Evolutionary conservation across 2,113 vertebrate genomes (phyloP), one percentile per base, ranked within the genome.

Genomic region (Panthera leo): DNA sequence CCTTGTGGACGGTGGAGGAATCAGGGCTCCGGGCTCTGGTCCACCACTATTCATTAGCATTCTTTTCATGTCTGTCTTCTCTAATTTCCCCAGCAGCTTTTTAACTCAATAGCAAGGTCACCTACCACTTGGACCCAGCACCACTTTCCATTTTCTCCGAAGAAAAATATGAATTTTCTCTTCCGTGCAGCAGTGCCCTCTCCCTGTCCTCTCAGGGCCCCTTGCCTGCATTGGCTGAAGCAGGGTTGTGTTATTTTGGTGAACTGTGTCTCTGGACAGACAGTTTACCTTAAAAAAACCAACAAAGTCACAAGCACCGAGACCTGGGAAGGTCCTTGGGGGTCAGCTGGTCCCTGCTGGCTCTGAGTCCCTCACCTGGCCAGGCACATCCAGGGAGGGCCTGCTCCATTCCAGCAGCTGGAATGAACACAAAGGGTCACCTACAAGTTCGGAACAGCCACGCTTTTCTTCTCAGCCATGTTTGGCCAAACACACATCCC

Each of bases 51-150:
- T 90, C 51, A 95, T 96, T 92, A 95, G 65, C 83, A 88, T 70
- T 75, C 68, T 76, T 87, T 75, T 76, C 91, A 55, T 45, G 85
- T 79, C 71, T 14, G 36, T 84, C 95, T 82, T 88, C 92, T 53
- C 87, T 79, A 27, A 15, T 88, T 96, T 97, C 90, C 97, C 63
- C 82, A 27, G 78, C 55, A 87, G 80, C 23, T 10, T 80, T 94
- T 80, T 90, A 96, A 96, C 67, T 96, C 79, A 76, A 11, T 42
- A 79, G 73, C 94, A 97, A 97, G 92, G 89, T 92, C 94, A 86
- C 63, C 87, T 95, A 87, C 91, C 61, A 31, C 42, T 55, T 65
- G 45, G 89, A 94, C 85, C 93, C 85, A 92, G 82, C 14, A 39
- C 51, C 79, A 48, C 80, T 78, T 80, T 45, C 36, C 55, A 82